These are phyloP conservation scores for Aproaerema taeniolella DNA, from an alignment of 2,888 invertebrate species.

Conservation along the genomic window DNA sequence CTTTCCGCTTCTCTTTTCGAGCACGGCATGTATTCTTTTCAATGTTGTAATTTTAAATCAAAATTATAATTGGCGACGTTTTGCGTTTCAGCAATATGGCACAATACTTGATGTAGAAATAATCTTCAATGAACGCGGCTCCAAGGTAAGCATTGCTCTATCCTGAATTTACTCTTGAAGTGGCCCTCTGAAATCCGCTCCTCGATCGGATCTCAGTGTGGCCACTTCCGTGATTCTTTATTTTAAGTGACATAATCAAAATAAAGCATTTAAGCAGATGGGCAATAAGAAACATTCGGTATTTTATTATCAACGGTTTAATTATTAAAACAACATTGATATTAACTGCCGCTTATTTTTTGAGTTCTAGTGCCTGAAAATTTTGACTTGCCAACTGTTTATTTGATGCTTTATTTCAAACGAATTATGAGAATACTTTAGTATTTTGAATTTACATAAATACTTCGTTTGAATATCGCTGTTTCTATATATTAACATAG, in stretches of 20 bases:
- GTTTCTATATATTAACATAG: too few relatives aligned
- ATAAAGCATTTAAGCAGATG: conserved; percentile 18
- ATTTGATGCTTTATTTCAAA: too few relatives aligned
- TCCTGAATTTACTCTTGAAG: conserved; percentile 27
- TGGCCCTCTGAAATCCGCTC: conserved; percentile 57
- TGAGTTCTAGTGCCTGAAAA: too few relatives aligned
- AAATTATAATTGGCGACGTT: conserved; percentile 44
- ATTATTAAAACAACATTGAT: too few relatives aligned
- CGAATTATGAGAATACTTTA: too few relatives aligned
- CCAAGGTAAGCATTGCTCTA: conserved; percentile 90
- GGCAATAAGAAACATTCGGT: too few relatives aligned
- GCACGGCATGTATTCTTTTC: conserved; percentile 13
- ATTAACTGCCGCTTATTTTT: too few relatives aligned
- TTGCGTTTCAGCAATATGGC: conserved; percentile 95
- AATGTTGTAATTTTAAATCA: conserved; percentile 13
- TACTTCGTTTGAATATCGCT: too few relatives aligned
- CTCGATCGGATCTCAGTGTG: conserved; percentile 45
- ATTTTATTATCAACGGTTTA: too few relatives aligned
- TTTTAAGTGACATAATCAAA: conserved; percentile 10
- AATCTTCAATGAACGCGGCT: conserved; percentile 99
- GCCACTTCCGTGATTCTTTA: conserved; percentile 28
- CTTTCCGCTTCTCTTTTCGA: conserved; percentile 14
- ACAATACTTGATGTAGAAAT: conserved; percentile 99
- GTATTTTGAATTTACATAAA: too few relatives aligned
- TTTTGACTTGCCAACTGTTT: too few relatives aligned